These are phyloP conservation scores for Pyrocephalus nanus DNA, from an alignment of 2,797 vertebrate species.

Conservation along the genomic window DNA sequence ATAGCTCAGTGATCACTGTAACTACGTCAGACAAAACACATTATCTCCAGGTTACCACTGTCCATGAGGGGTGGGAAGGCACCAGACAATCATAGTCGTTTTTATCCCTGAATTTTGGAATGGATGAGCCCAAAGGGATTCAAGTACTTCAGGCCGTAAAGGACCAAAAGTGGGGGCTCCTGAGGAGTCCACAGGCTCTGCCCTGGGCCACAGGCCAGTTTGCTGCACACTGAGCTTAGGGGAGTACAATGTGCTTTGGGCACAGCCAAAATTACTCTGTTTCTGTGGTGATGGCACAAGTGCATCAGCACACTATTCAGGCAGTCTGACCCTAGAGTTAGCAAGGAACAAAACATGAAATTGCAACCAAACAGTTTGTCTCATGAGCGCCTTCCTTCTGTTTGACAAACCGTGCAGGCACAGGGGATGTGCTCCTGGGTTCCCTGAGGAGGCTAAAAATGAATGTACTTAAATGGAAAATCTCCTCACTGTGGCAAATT, in stretches of 20 bases:
- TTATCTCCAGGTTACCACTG: background rate
- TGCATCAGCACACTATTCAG: background rate
- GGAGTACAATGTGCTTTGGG: background rate
- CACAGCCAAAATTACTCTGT: background rate
- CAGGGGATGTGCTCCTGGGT: background rate
- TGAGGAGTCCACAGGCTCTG: background rate
- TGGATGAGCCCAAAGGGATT: background rate
- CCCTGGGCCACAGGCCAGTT: background rate
- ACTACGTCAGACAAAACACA: background rate
- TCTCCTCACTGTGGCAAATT: background rate
- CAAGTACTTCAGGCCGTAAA: background rate
- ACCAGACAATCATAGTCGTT: background rate
- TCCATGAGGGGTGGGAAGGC: background rate
- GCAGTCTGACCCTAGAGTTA: background rate
- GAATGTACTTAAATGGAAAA: background rate
- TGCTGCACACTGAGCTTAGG: background rate
- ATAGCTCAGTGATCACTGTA: background rate
- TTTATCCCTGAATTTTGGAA: background rate
- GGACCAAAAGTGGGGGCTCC: background rate
- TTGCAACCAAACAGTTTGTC: background rate
- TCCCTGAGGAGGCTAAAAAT: background rate
- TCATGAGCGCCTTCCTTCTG: fast-evolving
- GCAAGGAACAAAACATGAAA: background rate
- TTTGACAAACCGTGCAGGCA: fast-evolving
- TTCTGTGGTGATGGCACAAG: background rate